phyloP scores from a whole-genome alignment of 2,797 vertebrate genomes.

The Spondyliosoma cantharus region DNA sequence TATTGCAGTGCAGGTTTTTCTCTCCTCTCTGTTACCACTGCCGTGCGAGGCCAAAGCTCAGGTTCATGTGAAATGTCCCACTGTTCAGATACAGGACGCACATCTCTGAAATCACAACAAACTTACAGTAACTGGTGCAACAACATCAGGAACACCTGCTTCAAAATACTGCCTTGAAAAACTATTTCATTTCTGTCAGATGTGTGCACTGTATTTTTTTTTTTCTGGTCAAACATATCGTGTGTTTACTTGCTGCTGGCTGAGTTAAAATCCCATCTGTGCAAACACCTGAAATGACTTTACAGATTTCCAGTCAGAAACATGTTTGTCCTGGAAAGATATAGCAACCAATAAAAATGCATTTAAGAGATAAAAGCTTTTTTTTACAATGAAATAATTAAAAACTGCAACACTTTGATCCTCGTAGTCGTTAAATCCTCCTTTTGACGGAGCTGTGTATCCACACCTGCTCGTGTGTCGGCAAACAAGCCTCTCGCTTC shows the following conservation, averaged over 20 bases:
- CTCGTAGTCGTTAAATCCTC: slow-evolving; percentile 27
- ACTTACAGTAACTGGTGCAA: slow-evolving; percentile 13
- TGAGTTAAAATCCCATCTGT: slow-evolving; percentile 3
- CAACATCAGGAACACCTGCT: slow-evolving; percentile 8
- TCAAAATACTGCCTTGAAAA: not conserved
- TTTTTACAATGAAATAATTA: slow-evolving; percentile 9
- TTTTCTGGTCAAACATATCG: not conserved
- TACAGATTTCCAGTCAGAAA: not conserved
- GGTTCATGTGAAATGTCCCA: slow-evolving; percentile 79
- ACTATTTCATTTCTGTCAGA: slow-evolving; percentile 3
- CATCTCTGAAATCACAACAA: slow-evolving; percentile 52
- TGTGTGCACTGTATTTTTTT: not conserved
- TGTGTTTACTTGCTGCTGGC: not conserved
- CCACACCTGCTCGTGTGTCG: slow-evolving; percentile 43
- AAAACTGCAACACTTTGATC: slow-evolving; percentile 47
- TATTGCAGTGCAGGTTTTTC: slow-evolving; percentile 20
- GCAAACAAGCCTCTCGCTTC: slow-evolving; percentile 61
- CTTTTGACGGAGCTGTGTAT: slow-evolving; percentile 42
- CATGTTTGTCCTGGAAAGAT: slow-evolving; percentile 18
- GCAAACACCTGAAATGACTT: slow-evolving; percentile 25
- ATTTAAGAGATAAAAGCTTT: slow-evolving; percentile 35
- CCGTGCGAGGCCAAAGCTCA: slow-evolving; percentile 68
- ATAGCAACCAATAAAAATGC: slow-evolving; percentile 19
- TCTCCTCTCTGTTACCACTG: slow-evolving; percentile 55
- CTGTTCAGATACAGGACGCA: slow-evolving; percentile 54